These are phyloP conservation scores for Brienomyrus brachyistius DNA, from an alignment of 2,113 vertebrate genomes.

Conservation along the genomic window DNA sequence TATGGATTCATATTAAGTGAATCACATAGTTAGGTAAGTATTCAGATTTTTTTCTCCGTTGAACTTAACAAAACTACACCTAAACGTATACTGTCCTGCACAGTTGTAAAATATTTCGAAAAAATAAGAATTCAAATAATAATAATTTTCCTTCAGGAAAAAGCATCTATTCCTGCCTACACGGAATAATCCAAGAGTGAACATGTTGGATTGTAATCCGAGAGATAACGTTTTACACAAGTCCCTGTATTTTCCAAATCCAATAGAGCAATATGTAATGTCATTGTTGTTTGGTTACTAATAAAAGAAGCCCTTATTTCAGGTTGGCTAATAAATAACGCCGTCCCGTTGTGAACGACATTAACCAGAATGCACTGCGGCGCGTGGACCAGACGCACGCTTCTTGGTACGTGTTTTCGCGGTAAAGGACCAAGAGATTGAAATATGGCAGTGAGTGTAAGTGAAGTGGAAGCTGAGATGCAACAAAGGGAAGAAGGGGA, in stretches of 20 bases:
- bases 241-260: not conserved
- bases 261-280: not conserved
- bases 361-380: slow-evolving; percentile 11
- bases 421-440: slow-evolving; percentile 30
- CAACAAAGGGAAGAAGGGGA: slow-evolving; percentile 29
- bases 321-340: not conserved
- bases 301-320: not conserved
- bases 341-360: not conserved
- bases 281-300: not conserved
- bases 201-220: not conserved
- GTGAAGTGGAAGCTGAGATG: slow-evolving; percentile 18
- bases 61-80: not conserved
- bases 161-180: not conserved
- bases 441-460: slow-evolving; percentile 40
- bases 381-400: slow-evolving; percentile 33
- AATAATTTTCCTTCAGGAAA: not conserved
- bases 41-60: not conserved
- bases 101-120: not conserved
- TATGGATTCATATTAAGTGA: not conserved
- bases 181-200: not conserved
- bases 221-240: not conserved
- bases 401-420: slow-evolving; percentile 29
- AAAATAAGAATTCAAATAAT: not conserved
- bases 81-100: not conserved
- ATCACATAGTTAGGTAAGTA: not conserved